Evolutionary conservation across 2,113 vertebrate species (phyloP).

Genomic region (Galbula dea): DNA sequence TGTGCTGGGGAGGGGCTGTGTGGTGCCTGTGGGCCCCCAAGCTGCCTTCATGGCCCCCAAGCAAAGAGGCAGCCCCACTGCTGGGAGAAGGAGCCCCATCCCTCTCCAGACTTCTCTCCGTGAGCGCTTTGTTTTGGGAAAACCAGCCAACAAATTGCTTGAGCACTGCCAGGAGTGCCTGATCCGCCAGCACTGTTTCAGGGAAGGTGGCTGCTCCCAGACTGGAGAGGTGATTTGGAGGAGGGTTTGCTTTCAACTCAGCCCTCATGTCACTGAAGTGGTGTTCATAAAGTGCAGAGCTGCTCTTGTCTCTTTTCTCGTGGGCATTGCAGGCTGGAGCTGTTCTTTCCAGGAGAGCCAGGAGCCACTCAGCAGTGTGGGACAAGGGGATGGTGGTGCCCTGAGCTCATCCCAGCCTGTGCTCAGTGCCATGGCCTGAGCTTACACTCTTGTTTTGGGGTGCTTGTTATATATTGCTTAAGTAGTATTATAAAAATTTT

Average conservation of each 20-base stretch:
- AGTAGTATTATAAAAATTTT: background rate
- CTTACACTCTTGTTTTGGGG: background rate
- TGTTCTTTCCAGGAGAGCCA: background rate
- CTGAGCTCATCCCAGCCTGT: background rate
- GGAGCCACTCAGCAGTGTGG: fast-evolving
- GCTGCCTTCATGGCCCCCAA: background rate
- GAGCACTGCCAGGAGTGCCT: background rate
- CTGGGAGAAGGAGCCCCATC: background rate
- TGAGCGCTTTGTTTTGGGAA: background rate
- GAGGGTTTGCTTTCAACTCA: background rate
- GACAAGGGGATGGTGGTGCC: background rate
- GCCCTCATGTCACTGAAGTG: slow-evolving; percentile 2
- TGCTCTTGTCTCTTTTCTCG: background rate
- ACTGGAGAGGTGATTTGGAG: background rate
- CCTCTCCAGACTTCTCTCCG: background rate
- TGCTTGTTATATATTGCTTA: background rate
- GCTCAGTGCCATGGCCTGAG: background rate
- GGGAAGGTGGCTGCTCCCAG: background rate
- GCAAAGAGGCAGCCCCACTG: background rate
- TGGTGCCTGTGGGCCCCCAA: background rate
- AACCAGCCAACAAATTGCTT: background rate
- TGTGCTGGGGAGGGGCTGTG: fast-evolving
- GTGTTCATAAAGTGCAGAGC: background rate
- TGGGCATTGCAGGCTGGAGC: background rate
- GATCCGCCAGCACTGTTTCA: fast-evolving